Evolutionary conservation across 2,797 vertebrate genomes (phyloP).

Genomic region (Spheniscus humboldti): DNA sequence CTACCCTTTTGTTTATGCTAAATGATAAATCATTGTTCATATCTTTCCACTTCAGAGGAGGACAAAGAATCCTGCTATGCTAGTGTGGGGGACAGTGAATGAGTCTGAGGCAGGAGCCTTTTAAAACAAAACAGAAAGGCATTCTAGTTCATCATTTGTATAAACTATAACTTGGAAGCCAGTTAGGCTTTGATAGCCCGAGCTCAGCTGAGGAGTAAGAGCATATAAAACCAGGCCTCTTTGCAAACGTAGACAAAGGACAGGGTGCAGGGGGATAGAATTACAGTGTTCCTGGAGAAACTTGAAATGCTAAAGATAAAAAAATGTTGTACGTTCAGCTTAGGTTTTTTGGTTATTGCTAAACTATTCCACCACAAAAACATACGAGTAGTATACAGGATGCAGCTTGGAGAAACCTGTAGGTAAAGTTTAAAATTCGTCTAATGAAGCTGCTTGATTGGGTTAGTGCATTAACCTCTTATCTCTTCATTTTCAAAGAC

Average conservation of each 20-base stretch:
- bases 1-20: neutral
- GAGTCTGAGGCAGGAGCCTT: neutral
- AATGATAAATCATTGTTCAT: neutral
- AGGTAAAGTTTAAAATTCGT: neutral
- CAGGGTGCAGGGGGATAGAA: neutral
- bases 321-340: neutral
- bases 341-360: neutral
- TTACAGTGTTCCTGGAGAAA: neutral
- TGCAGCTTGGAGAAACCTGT: neutral
- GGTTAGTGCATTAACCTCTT: neutral
- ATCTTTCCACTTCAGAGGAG: neutral
- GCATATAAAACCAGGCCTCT: neutral
- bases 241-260: neutral
- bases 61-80: neutral
- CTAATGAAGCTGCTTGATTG: neutral
- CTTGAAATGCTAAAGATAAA: neutral
- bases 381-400: accelerated
- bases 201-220: neutral
- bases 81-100: neutral
- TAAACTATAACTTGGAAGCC: neutral
- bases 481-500: neutral
- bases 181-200: neutral
- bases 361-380: neutral
- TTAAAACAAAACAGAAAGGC: neutral
- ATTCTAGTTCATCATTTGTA: neutral